Percentiles rank a stretch among this genome's conserved stretches.
These are phyloP conservation scores for Neotoma lepida DNA, from an alignment of 2,113 vertebrate genomes.

Conservation along the genomic window DNA sequence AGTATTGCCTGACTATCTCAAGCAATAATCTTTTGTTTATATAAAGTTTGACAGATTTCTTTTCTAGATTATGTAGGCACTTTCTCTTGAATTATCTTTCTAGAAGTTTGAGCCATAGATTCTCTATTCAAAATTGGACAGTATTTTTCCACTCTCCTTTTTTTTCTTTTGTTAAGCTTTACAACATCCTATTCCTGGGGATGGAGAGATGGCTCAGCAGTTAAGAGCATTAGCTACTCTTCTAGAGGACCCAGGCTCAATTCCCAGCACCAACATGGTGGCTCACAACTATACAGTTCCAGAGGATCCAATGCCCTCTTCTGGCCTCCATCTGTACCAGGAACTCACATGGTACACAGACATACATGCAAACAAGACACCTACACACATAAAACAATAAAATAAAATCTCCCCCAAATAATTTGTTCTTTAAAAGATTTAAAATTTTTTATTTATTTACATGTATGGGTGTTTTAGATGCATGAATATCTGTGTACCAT, in stretches of 20 bases:
- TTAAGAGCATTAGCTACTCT: neutral
- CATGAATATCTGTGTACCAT: neutral
- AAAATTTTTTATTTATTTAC: neutral
- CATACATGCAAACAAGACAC: neutral
- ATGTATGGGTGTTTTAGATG: neutral
- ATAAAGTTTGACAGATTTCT: constrained; percentile 4
- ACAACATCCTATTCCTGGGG: neutral
- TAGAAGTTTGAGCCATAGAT: constrained; percentile 30
- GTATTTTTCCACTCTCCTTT: neutral
- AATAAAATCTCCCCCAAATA: neutral
- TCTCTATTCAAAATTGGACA: constrained; percentile 56
- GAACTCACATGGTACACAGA: neutral
- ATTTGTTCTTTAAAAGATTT: neutral
- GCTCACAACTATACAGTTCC: neutral
- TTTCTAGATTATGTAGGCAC: constrained; percentile 51
- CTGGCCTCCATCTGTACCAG: neutral
- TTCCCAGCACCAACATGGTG: neutral
- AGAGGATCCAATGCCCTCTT: neutral
- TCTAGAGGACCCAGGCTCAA: neutral
- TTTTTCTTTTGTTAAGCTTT: constrained; percentile 13
- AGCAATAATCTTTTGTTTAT: constrained; percentile 9
- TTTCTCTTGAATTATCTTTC: constrained; percentile 39
- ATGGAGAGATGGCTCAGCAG: neutral
- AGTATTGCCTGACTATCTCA: neutral
- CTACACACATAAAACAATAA: neutral